Conservation (phyloP, 1,140 invertebrate species). For the Hetaerina americana region DNA sequence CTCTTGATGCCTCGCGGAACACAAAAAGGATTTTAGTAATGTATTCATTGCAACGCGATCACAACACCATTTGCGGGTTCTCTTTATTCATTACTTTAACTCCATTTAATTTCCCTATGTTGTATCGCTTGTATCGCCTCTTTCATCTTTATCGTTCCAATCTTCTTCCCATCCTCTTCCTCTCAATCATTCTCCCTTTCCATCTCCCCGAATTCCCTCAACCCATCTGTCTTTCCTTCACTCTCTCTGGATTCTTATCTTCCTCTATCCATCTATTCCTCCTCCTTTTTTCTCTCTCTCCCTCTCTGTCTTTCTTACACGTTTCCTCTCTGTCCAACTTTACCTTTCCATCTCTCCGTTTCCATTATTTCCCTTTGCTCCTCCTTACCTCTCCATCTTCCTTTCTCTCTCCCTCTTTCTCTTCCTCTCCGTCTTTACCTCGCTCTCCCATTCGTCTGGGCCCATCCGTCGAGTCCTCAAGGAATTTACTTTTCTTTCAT, state of each 20-base stretch:
- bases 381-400: too few relatives aligned
- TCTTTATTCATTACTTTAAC: too few relatives aligned
- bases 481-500: too few relatives aligned
- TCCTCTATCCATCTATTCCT: neutral
- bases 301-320: neutral
- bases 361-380: too few relatives aligned
- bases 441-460: neutral
- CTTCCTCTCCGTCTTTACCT: neutral
- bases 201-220: neutral
- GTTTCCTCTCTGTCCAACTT: neutral
- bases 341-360: neutral
- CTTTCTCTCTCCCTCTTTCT: neutral
- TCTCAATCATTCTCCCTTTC: neutral
- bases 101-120: too few relatives aligned
- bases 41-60: too few relatives aligned
- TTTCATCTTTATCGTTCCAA: too few relatives aligned
- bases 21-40: too few relatives aligned
- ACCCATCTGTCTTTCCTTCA: neutral
- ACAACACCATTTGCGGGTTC: too few relatives aligned
- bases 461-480: neutral
- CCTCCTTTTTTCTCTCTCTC: neutral
- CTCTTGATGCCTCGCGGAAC: too few relatives aligned
- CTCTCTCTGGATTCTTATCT: neutral
- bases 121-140: too few relatives aligned
- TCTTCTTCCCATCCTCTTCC: too few relatives aligned